Base-by-base conservation (phyloP, 1,140 invertebrate genomes). In the Chymomyza costata region DNA sequence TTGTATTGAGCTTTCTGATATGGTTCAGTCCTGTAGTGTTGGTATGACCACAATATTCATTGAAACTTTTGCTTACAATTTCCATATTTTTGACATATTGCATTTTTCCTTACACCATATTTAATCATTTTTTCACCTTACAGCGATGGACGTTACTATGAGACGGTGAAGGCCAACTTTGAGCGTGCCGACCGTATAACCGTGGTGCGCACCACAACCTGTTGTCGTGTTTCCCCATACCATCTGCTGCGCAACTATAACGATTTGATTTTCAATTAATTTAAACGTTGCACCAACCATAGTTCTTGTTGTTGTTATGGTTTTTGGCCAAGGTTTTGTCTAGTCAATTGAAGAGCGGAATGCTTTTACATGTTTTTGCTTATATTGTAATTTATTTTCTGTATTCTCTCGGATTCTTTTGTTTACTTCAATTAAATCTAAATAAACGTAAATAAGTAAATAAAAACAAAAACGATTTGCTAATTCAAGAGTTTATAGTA, bases 151-250 rank as follows among this genome's bases (percentile, higher is more conserved):
- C 94, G 98, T 47, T 99, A 99, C 86, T 99, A 99, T 83, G 98
- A 99, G 88, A 94, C 99, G 60, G 97, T 99, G 8, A 98, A 99
- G 86, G 97, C 97, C 0, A 99, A 99, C 86, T 99, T 99, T 84
- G 98, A 99, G 86, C 89, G 98, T 70, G 98, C 98, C 2, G 97
- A 99, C 86, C 89, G 98, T 61, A 91, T 91, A 37, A 99, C 97
- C 0, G 97, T 99, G 8, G 97, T 99, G 0, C 88, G 98, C 17
- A 98, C 97, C 6, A 94, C 94, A 6, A 99, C 95, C 25, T 97
- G 95, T 85, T 98, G 95, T 86, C 87, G 92, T 56, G 94, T 96
- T 0, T 95, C 94, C 0, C 93, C 95, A 61, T 96, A 97, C 80
- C 96, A 97, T 82, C 88, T 99, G 13, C 88, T 99, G 10, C 91